Evolutionary conservation across 2,888 invertebrate genomes (phyloP), one percentile per base, ranked within the genome.

Genomic region (Psylliodes chrysocephalus): DNA sequence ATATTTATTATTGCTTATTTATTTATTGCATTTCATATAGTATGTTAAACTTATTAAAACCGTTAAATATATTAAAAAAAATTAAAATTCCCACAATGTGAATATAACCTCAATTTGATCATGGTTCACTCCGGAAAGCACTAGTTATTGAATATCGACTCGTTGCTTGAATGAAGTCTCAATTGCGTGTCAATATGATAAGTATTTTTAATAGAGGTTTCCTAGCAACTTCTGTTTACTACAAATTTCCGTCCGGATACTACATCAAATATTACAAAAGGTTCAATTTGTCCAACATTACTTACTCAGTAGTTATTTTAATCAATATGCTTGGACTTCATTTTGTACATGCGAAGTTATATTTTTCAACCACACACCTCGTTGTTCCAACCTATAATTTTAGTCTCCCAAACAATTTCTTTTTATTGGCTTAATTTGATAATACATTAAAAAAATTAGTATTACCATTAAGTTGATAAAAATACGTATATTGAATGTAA

Each of bases 151-250:
- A 47, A 47, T 18, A 46, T 53, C 19, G 18, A 52, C n/a, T n/a
- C n/a, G 35, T 6, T 46, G 35, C 17, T n/a, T n/a, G n/a, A n/a
- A n/a, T n/a, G n/a, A 47, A n/a, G 12, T 25, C 10, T 56, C 22
- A 33, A 60, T 66, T 53, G 66, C 67, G 62, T 70, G 68, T 64
- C 52, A 15, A 57, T 60, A 61, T 62, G 60, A 54, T 57, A n/a
- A 46, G 28, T 30, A 35, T 53, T 59, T 57, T 47, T 42, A 60
- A 55, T 55, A 51, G 19, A 22, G 18, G 69, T 70, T 60, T 57
- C 70, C 68, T 70, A 70, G 70, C 70, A 70, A 70, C 70, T 64
- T 57, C 51, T 61, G 62, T 68, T 70, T 66, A 60, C 67, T 65
- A 70, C 70, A 70, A 59, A 68, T 63, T 56, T 52, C 51, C 60